phyloP scores from a whole-genome alignment of 1,140 invertebrate genomes.

The Hylaeus volcanicus region DNA sequence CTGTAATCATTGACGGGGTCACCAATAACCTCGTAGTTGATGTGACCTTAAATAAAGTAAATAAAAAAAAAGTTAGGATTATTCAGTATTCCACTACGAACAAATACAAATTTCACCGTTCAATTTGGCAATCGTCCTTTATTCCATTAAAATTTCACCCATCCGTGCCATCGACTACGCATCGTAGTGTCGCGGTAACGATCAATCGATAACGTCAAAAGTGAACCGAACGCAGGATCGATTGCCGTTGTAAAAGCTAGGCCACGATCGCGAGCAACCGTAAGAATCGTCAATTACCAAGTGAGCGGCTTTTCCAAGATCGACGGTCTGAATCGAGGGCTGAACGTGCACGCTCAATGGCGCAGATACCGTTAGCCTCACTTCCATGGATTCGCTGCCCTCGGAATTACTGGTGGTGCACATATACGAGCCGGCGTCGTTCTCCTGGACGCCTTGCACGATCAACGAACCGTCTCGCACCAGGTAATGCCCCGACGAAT shows the following conservation, averaged over 20 bases:
- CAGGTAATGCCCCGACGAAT: constrained; percentile 77
- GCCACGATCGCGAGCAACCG: neutral
- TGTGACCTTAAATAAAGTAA: too few species aligned
- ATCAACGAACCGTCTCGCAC: constrained; percentile 81
- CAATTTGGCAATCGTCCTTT: too few species aligned
- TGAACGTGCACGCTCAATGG: constrained; percentile 82
- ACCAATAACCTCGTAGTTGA: too few species aligned
- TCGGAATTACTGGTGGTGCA: constrained; percentile 83
- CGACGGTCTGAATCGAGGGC: constrained; percentile 82
- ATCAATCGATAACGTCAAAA: neutral
- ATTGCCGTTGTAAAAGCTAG: neutral
- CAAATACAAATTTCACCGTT: too few species aligned
- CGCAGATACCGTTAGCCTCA: constrained; percentile 80
- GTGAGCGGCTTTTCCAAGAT: constrained; percentile 81
- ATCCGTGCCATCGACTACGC: too few species aligned
- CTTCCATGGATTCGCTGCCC: constrained; percentile 82
- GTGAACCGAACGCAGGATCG: neutral
- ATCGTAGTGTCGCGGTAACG: too few species aligned
- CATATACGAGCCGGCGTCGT: constrained; percentile 80
- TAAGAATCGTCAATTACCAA: constrained; percentile 77
- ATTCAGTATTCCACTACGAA: too few species aligned
- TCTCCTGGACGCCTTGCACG: constrained; percentile 80
- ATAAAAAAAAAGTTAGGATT: too few species aligned
- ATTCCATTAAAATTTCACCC: too few species aligned
- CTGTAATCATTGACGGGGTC: too few species aligned